Base-by-base conservation (phyloP, 2,797 vertebrate species). In the Rhinichthys osculus region DNA sequence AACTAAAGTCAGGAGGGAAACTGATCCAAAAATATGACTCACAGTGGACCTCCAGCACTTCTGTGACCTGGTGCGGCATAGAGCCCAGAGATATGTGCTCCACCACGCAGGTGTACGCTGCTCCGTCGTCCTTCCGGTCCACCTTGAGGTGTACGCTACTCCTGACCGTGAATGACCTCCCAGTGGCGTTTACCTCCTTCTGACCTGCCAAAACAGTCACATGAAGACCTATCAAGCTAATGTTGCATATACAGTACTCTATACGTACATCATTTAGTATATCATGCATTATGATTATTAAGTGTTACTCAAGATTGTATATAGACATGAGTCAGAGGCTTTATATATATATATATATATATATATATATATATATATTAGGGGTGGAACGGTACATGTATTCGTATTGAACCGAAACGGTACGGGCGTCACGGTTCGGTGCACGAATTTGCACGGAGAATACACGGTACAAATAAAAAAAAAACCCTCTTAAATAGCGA, bases 1-100 rank as follows among this genome's bases (percentile, higher is more conserved):
- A 67, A 50, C 44, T n/a, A 42, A 44, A 50, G 14, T 30, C 42
- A n/a, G 57, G 42, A 83, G 57, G 11, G 40, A 76, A 83, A 83
- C 19, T 19, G 30, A 33, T 79, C n/a, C 54, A 79, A 71, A 52
- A 62, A 62, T 17, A 71, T 66, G 95, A 98, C 98, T 99, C 96
- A 99, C 98, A 99, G 94, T 99, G 97, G 92, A 99, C 98, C 95
- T 98, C 97, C 95, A 99, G 96, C 91, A 98, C 96, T 94, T 99
- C 98, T 54, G 96, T 98, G 89, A 97, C 97, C 94, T 97, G 96
- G 93, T 99, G 97, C 80, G 98, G 97, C 82, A 95, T 96, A 74
- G 96, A 94, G 74, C 96, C 94, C 91, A 99, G 95, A 54, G 98
- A 97, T 85, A 97, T 96, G 0, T 99, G 98, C 89, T 99, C 97